A percentile compares a stretch with the other conserved stretches of the same genome.
Conservation (phyloP, 2,797 vertebrate species). For the Tenualosa ilisha region DNA sequence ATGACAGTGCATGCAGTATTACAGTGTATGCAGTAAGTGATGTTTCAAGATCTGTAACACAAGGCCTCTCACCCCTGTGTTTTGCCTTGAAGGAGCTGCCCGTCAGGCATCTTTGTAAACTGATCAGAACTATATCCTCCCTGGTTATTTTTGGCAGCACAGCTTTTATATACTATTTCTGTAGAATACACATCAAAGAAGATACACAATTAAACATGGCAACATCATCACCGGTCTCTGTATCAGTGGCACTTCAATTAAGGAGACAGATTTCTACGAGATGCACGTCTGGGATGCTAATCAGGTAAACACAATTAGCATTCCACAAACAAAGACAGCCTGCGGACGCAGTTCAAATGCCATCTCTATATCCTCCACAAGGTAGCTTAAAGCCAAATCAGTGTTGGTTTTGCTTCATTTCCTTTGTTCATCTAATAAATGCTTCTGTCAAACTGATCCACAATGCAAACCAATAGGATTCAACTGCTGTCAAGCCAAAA, state of each 20-base stretch:
- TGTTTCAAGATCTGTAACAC: background rate
- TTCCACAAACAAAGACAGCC: conserved; percentile 19
- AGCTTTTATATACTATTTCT: background rate
- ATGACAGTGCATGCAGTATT: too few species aligned
- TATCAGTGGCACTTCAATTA: conserved; percentile 42
- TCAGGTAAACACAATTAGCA: conserved; percentile 43
- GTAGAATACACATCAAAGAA: background rate
- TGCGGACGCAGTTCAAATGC: background rate
- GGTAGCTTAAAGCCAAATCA: background rate
- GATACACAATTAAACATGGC: background rate
- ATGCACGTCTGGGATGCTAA: conserved; percentile 33
- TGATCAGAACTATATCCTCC: too few species aligned
- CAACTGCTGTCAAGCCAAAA: background rate
- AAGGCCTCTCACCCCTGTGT: background rate
- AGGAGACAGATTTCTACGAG: conserved; percentile 29
- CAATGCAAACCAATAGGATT: background rate
- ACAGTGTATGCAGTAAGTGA: background rate
- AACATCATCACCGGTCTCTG: background rate
- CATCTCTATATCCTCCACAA: background rate
- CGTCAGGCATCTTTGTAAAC: background rate
- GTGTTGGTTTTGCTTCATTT: conserved; percentile 5
- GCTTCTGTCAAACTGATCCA: background rate
- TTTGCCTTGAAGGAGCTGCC: background rate
- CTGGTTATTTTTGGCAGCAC: background rate
- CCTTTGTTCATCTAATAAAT: conserved; percentile 6